Evolutionary conservation across 1,140 invertebrate species (phyloP).

Genomic region (Drosophila insularis): DNA sequence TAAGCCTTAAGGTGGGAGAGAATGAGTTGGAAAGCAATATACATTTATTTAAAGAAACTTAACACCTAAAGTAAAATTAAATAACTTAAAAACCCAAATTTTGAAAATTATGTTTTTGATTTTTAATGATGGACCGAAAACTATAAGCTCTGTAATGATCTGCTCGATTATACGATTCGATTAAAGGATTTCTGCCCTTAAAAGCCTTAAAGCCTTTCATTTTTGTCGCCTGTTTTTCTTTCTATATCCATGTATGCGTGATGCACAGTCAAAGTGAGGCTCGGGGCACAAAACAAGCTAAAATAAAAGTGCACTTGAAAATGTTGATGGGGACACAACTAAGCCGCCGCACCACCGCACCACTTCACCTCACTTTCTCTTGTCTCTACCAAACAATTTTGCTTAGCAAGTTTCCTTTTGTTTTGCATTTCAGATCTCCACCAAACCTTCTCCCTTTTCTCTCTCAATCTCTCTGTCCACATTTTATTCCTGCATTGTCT

Average conservation of each 20-base stretch:
- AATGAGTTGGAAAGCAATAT: too few relatives aligned
- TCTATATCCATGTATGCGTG: background rate
- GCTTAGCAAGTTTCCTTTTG: conserved; percentile 62
- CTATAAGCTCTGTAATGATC: too few relatives aligned
- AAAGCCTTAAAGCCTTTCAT: background rate
- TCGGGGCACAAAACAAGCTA: conserved; percentile 33
- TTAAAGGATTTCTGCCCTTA: background rate
- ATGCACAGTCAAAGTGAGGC: conserved; percentile 14
- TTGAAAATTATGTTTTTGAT: too few relatives aligned
- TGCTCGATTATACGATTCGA: too few relatives aligned
- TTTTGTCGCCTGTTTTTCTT: conserved; percentile 34
- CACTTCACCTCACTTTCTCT: background rate
- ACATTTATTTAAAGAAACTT: too few relatives aligned
- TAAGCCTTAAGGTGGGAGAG: too few relatives aligned
- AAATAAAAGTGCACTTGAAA: conserved; percentile 76
- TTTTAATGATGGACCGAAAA: too few relatives aligned
- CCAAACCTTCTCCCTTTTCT: background rate
- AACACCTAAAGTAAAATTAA: too few relatives aligned
- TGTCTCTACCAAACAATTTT: background rate
- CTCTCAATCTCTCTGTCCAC: background rate
- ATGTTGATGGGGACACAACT: conserved; percentile 59
- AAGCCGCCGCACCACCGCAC: conserved; percentile 33
- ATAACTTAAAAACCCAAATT: too few relatives aligned
- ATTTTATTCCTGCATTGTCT: conserved; percentile 20
- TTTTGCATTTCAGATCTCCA: conserved; percentile 52